A percentile compares a stretch with the other conserved stretches of the same genome.
These are phyloP conservation scores for Rotaria macrura DNA, from an alignment of 2,888 invertebrate species.

Conservation along the genomic window DNA sequence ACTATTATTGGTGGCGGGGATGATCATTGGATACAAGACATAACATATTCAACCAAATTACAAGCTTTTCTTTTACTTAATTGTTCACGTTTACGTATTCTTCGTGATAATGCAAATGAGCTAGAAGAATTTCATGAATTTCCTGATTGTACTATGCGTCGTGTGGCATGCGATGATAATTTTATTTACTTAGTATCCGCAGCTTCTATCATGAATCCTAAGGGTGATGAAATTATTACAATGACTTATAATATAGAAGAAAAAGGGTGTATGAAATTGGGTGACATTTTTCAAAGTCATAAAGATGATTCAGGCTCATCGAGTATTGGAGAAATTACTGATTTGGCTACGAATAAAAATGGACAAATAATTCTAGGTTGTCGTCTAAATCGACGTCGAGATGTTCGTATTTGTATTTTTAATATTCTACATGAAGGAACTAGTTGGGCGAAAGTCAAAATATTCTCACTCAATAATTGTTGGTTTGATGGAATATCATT, in stretches of 20 bases:
- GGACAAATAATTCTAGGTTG: background rate
- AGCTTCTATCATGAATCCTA: background rate
- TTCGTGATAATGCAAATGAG: background rate
- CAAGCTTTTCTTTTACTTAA: background rate
- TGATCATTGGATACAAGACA: background rate
- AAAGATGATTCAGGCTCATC: background rate
- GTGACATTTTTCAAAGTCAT: background rate
- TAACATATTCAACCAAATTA: background rate
- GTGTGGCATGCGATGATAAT: background rate
- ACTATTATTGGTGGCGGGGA: background rate
- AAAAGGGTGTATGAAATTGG: background rate
- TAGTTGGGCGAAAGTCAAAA: background rate
- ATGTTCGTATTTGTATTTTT: background rate
- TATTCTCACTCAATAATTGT: background rate
- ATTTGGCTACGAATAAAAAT: background rate
- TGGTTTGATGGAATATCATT: background rate
- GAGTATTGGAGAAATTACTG: background rate
- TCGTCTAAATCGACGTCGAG: background rate
- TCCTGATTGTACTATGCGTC: background rate
- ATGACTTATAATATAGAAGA: background rate
- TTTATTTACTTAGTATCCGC: background rate
- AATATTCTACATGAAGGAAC: background rate
- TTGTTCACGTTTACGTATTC: background rate
- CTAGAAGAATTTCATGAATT: background rate
- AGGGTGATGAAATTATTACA: background rate